Evolutionary conservation across 2,113 vertebrate species (phyloP).

Genomic region (Sylvia atricapilla): DNA sequence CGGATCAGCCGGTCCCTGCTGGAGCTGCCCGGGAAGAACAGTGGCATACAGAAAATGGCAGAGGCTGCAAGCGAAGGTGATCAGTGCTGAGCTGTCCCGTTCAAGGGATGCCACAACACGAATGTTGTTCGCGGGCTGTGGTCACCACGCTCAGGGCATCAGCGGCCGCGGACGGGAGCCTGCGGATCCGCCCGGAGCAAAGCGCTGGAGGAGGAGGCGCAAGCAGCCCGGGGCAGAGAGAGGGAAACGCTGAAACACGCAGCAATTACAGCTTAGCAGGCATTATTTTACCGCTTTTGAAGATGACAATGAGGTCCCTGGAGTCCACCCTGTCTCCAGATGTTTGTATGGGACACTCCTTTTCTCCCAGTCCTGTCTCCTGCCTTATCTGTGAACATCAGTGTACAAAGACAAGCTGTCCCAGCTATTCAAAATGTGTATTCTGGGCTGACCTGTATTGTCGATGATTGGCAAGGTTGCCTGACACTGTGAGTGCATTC

Average conservation of each 20-base stretch:
- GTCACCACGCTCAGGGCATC: fast-evolving
- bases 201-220: background rate
- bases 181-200: background rate
- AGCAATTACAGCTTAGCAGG: background rate
- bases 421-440: background rate
- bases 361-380: background rate
- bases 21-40: background rate
- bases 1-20: fast-evolving
- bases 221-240: background rate
- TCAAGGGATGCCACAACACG: background rate
- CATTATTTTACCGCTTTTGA: background rate
- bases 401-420: background rate
- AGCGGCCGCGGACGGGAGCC: background rate
- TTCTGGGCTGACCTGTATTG: background rate
- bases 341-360: background rate
- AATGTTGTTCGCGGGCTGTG: fast-evolving
- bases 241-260: background rate
- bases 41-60: fast-evolving
- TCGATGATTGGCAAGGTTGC: background rate
- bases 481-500: background rate
- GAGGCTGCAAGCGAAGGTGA: background rate
- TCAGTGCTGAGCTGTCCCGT: fast-evolving
- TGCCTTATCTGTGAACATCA: background rate
- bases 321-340: background rate
- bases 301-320: background rate